These are phyloP conservation scores for Mus spicilegus DNA, from an alignment of 2,113 vertebrate genomes.

Conservation along the genomic window DNA sequence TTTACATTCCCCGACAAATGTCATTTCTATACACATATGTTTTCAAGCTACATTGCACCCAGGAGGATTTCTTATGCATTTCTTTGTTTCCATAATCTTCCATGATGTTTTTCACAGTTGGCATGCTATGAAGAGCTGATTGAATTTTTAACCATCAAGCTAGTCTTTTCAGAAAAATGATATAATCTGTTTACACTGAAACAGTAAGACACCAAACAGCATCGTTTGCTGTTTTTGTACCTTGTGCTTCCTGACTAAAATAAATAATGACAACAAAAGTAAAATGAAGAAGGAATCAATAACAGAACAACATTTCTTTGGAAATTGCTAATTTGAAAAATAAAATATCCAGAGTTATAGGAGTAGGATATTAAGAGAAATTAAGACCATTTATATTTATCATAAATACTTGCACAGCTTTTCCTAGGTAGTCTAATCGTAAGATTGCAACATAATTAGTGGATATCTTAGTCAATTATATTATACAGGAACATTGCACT, in stretches of 20 bases:
- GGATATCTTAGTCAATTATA: not conserved
- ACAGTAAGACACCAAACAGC: not conserved
- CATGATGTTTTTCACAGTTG: constrained; percentile 50
- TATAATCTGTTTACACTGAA: constrained; percentile 31
- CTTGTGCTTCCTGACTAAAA: not conserved
- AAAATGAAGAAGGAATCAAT: not conserved
- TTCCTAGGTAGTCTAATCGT: not conserved
- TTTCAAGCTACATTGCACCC: constrained; percentile 32
- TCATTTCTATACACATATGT: constrained; percentile 13
- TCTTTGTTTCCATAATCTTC: not conserved
- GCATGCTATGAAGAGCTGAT: constrained; percentile 22
- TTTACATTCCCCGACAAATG: constrained; percentile 45
- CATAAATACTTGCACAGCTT: not conserved
- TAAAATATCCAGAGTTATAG: not conserved
- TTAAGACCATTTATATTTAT: not conserved
- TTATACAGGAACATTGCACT: not conserved
- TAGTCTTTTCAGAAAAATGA: constrained; percentile 17
- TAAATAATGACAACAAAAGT: not conserved
- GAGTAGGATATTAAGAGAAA: not conserved
- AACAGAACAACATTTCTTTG: constrained; percentile 28
- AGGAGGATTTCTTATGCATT: not conserved
- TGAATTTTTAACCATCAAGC: constrained; percentile 40
- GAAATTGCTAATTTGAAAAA: constrained; percentile 17
- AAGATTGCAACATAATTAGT: not conserved
- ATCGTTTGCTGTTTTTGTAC: not conserved